phyloP scores from a whole-genome alignment of 2,797 vertebrate genomes.

The Cuniculus paca region DNA sequence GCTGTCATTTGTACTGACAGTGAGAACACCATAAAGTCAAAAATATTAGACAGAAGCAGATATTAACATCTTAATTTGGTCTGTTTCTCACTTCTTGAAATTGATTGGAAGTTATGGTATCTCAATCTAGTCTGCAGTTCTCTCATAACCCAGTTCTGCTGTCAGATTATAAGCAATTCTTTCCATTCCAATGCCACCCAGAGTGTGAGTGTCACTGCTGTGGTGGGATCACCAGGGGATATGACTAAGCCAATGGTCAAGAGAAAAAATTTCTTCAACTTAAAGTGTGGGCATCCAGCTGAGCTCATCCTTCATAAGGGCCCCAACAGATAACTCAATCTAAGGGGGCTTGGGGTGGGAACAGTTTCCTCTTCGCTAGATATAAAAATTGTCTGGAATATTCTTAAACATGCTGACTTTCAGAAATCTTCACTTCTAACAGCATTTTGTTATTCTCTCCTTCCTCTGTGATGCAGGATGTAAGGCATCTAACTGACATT shows the following conservation, averaged over 20 bases:
- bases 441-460: not conserved
- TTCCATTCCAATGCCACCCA: not conserved
- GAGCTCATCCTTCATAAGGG: not conserved
- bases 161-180: not conserved
- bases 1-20: not conserved
- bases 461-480: not conserved
- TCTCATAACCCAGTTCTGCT: not conserved
- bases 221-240: not conserved
- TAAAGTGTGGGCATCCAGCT: not conserved
- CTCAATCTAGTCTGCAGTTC: not conserved
- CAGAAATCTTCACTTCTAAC: not conserved
- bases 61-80: not conserved
- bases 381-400: not conserved
- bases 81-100: not conserved
- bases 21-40: not conserved
- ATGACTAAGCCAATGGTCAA: not conserved
- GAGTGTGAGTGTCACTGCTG: not conserved
- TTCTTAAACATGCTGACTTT: not conserved
- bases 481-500: not conserved
- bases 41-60: not conserved
- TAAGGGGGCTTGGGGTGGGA: too few species aligned
- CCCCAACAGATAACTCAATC: not conserved
- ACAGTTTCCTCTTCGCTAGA: not conserved
- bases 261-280: not conserved
- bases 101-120: not conserved